These are phyloP conservation scores for Seladonia tumulorum DNA, from an alignment of 2,888 invertebrate genomes.

Conservation along the genomic window DNA sequence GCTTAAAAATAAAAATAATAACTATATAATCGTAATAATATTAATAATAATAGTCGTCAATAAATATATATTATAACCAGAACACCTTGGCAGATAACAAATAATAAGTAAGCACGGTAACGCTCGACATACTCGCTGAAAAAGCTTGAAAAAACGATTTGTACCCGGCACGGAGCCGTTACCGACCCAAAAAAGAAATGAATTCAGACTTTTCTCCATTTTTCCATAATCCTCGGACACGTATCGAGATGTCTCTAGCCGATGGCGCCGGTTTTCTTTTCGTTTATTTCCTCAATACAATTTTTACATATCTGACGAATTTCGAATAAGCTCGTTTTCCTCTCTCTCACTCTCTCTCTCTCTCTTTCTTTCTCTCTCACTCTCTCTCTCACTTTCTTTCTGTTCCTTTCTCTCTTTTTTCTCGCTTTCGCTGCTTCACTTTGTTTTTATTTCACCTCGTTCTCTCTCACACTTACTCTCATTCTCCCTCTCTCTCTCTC, in stretches of 20 bases:
- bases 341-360: neutral
- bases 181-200: constrained; percentile 48
- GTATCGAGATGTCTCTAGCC: constrained; percentile 58
- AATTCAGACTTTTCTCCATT: constrained; percentile 61
- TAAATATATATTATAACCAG: constrained; percentile 84
- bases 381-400: neutral
- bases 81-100: constrained; percentile 84
- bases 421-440: constrained; percentile 32
- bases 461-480: neutral
- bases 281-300: constrained; percentile 56
- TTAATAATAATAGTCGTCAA: constrained; percentile 80
- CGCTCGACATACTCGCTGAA: constrained; percentile 75
- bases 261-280: constrained; percentile 61
- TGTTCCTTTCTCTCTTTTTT: neutral
- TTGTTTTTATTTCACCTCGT: constrained; percentile 21
- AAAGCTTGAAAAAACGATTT: constrained; percentile 65
- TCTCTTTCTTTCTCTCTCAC: no score
- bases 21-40: constrained; percentile 73
- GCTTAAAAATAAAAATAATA: constrained; percentile 80
- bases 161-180: constrained; percentile 75
- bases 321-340: constrained; percentile 60
- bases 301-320: constrained; percentile 59
- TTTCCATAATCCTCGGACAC: constrained; percentile 45
- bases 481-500: constrained; percentile 12
- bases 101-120: constrained; percentile 84